Percentiles rank a stretch among this genome's conserved stretches.
phyloP scores from a whole-genome alignment of 1,140 invertebrate genomes.

The Nasonia longicornis region DNA sequence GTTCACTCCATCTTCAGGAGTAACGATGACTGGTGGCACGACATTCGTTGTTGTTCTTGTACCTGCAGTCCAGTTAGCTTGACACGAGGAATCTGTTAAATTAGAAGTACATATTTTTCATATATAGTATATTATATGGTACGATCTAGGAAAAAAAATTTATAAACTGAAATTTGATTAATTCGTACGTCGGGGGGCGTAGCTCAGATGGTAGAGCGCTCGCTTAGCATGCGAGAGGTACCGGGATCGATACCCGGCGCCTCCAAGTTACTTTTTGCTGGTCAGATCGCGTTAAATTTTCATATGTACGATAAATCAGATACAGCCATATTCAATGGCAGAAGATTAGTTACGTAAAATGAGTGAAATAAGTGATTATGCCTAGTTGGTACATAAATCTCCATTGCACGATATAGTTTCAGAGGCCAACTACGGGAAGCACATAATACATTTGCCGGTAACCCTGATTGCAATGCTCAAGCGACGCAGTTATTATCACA shows the following conservation, averaged over 20 bases:
- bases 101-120: not conserved
- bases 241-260: constrained; percentile 86
- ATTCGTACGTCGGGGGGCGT: constrained; percentile 71
- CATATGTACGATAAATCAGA: not conserved
- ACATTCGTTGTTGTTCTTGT: constrained; percentile 42
- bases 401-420: not conserved
- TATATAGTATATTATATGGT: not conserved
- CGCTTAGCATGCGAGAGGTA: constrained; percentile 90
- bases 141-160: too few relatives aligned
- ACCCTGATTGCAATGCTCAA: too few relatives aligned
- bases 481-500: too few relatives aligned
- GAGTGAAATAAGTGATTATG: too few relatives aligned
- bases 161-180: not conserved
- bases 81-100: constrained; percentile 35
- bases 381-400: not conserved
- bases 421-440: too few relatives aligned
- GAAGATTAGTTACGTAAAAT: too few relatives aligned
- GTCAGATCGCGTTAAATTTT: not conserved
- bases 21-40: constrained; percentile 72
- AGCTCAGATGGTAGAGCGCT: constrained; percentile 90
- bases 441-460: too few relatives aligned
- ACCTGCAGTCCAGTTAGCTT: constrained; percentile 36
- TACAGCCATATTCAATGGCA: too few relatives aligned
- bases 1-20: constrained; percentile 74
- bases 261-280: constrained; percentile 70